phyloP scores from a whole-genome alignment of 2,888 invertebrate species.

The Eurytoma adleriae region DNA sequence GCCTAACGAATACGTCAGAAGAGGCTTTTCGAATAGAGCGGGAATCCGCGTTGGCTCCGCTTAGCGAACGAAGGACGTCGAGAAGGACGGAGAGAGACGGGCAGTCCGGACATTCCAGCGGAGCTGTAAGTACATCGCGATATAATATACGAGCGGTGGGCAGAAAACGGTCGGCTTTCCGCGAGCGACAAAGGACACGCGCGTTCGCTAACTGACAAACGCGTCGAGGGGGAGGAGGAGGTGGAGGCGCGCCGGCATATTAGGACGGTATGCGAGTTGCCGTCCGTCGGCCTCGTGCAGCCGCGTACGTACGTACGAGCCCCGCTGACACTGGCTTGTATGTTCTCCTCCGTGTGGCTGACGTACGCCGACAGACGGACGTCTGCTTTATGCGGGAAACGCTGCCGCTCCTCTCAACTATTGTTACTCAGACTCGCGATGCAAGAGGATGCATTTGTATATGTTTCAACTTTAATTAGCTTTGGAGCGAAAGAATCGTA shows the following conservation, averaged over 20 bases:
- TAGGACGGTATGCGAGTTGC: conserved; percentile 72
- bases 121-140: conserved; percentile 65
- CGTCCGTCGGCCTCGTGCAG: neutral
- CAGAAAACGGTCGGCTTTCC: conserved; percentile 68
- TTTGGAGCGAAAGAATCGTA: too few species aligned
- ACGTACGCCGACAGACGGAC: neutral
- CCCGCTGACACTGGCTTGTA: neutral
- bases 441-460: too few species aligned
- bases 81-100: conserved; percentile 49
- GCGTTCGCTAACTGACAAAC: conserved; percentile 65
- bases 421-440: neutral
- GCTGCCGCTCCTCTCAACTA: neutral
- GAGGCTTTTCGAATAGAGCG: too few species aligned
- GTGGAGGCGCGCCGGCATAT: conserved; percentile 70
- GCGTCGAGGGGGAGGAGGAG: conserved; percentile 11
- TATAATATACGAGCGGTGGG: conserved; percentile 73
- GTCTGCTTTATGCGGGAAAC: neutral
- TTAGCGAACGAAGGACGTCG: neutral
- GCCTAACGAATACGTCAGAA: too few species aligned
- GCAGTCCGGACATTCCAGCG: conserved; percentile 63
- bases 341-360: neutral
- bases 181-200: conserved; percentile 70
- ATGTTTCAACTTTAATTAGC: too few species aligned
- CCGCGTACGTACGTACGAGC: neutral
- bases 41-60: neutral